Evolutionary conservation across 2,113 vertebrate genomes (phyloP).

Genomic region (Hippolais icterina): DNA sequence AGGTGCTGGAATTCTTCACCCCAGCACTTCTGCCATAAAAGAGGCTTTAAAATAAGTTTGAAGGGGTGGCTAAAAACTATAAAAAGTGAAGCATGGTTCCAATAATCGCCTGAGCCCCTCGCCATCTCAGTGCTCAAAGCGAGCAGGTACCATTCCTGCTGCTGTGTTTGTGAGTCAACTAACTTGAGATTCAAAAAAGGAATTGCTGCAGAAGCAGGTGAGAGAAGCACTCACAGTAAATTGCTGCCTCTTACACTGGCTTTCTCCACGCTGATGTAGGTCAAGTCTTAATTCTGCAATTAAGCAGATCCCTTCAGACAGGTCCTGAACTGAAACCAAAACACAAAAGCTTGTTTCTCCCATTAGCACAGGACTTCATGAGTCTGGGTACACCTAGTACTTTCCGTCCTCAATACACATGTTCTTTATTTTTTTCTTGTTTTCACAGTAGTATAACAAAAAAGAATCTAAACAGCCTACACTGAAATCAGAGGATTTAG

Average conservation of each 20-base stretch:
- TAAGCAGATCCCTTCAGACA: background rate
- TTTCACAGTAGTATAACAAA: background rate
- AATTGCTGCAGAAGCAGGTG: background rate
- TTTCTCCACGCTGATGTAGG: background rate
- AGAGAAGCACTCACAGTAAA: background rate
- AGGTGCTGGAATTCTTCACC: constrained; percentile 26
- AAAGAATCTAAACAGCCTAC: background rate
- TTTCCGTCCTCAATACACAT: background rate
- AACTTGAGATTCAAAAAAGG: background rate
- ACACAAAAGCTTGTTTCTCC: background rate
- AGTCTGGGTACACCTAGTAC: background rate
- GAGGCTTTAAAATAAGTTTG: background rate
- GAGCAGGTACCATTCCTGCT: background rate
- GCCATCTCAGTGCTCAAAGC: background rate
- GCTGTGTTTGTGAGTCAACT: background rate
- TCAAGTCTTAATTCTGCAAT: background rate
- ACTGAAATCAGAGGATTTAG: background rate
- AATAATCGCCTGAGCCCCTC: background rate
- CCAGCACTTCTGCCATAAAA: background rate
- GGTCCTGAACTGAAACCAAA: background rate
- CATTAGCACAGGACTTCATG: background rate
- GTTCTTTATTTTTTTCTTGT: background rate
- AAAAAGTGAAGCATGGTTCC: background rate
- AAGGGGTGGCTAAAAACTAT: background rate
- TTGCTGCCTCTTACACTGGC: background rate